Conservation (phyloP, 2,797 vertebrate species). For the Urophycis tenuis region DNA sequence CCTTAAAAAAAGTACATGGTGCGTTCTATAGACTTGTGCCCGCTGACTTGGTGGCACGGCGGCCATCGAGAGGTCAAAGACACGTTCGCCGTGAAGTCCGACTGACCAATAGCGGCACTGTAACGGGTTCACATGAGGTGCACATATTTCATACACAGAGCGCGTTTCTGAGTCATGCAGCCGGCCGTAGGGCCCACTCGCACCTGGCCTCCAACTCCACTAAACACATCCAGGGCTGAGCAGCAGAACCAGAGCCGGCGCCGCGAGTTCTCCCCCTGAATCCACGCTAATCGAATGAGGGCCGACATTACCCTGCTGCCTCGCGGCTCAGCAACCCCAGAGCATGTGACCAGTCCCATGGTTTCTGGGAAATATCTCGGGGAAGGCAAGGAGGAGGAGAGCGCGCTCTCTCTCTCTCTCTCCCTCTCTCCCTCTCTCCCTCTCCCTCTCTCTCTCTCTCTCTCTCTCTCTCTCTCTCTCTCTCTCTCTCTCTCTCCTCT, state of each 20-base stretch:
- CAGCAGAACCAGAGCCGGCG: slow-evolving; percentile 6
- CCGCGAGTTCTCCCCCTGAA: slow-evolving; percentile 19
- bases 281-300: slow-evolving; percentile 37
- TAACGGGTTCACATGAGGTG: slow-evolving; percentile 32
- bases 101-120: slow-evolving; percentile 43
- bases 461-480: neutral
- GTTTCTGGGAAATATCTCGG: slow-evolving; percentile 56
- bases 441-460: neutral
- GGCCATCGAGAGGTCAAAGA: slow-evolving; percentile 9
- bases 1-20: no score
- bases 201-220: neutral
- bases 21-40: neutral
- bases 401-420: neutral
- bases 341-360: slow-evolving; percentile 64
- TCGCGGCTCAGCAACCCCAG: slow-evolving; percentile 49
- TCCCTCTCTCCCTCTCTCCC: neutral
- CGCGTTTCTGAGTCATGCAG: neutral
- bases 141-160: neutral
- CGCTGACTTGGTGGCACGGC: slow-evolving; percentile 16
- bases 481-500: neutral
- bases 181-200: neutral
- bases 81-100: slow-evolving; percentile 24
- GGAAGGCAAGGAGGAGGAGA: slow-evolving; percentile 13
- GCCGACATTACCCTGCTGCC: slow-evolving; percentile 37
- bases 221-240: neutral